Evolutionary conservation across 2,888 invertebrate species (phyloP).

Genomic region (Meteorus cinctellus): DNA sequence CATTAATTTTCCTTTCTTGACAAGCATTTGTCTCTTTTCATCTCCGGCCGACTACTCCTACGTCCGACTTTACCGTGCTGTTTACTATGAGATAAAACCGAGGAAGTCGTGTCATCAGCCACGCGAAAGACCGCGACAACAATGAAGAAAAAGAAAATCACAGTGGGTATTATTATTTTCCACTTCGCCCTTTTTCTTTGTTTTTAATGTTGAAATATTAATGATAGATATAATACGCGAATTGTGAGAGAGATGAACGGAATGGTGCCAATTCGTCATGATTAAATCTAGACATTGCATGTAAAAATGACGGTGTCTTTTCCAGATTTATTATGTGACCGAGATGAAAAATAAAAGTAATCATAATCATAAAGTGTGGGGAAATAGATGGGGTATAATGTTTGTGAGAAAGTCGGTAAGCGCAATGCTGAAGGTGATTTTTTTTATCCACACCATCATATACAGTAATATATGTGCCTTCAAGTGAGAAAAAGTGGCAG

Average conservation of each 20-base stretch:
- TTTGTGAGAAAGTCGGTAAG: constrained; percentile 56
- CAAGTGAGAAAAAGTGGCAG: constrained; percentile 26
- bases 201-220: not conserved
- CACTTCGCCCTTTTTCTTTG: not conserved
- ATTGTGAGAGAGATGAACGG: not conserved
- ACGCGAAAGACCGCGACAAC: constrained; percentile 2
- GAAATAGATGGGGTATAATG: constrained; percentile 22
- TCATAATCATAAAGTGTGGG: not conserved
- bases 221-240: not conserved
- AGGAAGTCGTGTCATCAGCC: constrained; percentile 3
- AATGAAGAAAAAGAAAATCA: not conserved
- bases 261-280: not conserved
- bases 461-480: constrained; percentile 54
- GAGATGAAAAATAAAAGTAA: not conserved
- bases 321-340: not conserved
- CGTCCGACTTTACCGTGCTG: constrained; percentile 2
- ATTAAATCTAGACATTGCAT: not conserved
- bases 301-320: not conserved
- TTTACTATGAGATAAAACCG: constrained; percentile 11
- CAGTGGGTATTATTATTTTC: not conserved
- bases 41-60: constrained; percentile 12
- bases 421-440: constrained; percentile 51
- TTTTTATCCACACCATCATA: constrained; percentile 57
- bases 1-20: constrained; percentile 36
- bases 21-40: constrained; percentile 32